These are phyloP conservation scores for Chamaea fasciata DNA, from an alignment of 2,113 vertebrate species.

Conservation along the genomic window DNA sequence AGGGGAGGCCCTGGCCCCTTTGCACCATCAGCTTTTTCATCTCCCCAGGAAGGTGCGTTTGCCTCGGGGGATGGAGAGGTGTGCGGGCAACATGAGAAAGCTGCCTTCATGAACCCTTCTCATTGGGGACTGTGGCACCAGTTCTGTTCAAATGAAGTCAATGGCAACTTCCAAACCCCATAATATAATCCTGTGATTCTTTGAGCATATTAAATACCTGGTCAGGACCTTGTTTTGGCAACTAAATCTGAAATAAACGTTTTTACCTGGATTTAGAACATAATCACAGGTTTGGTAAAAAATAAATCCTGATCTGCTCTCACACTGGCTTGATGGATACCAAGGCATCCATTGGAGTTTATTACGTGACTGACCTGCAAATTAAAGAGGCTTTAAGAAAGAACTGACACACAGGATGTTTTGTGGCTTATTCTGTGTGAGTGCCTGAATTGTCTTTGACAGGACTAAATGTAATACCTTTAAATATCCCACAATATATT, in stretches of 20 bases:
- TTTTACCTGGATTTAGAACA: not conserved
- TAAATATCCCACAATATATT: not conserved
- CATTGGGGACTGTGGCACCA: not conserved
- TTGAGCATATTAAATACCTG: not conserved
- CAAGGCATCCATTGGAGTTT: not conserved
- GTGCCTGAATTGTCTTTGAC: not conserved
- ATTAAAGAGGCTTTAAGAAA: not conserved
- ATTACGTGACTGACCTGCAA: not conserved
- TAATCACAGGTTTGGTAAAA: not conserved
- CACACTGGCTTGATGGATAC: not conserved
- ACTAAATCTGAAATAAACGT: not conserved
- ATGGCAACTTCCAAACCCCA: not conserved
- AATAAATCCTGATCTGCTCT: not conserved
- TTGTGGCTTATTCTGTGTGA: not conserved
- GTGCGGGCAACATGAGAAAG: not conserved
- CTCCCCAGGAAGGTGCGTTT: not conserved
- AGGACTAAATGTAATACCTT: not conserved
- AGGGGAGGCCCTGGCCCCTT: not conserved
- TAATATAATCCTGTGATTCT: not conserved
- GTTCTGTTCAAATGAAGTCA: not conserved
- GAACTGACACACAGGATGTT: not conserved
- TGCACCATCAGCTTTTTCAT: not conserved
- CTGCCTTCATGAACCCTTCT: not conserved
- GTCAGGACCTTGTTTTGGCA: not conserved
- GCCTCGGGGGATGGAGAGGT: not conserved